A percentile compares a stretch with the other conserved stretches of the same genome.
These are phyloP conservation scores for Poecilia velifera DNA, from an alignment of 2,797 vertebrate species.

Conservation along the genomic window DNA sequence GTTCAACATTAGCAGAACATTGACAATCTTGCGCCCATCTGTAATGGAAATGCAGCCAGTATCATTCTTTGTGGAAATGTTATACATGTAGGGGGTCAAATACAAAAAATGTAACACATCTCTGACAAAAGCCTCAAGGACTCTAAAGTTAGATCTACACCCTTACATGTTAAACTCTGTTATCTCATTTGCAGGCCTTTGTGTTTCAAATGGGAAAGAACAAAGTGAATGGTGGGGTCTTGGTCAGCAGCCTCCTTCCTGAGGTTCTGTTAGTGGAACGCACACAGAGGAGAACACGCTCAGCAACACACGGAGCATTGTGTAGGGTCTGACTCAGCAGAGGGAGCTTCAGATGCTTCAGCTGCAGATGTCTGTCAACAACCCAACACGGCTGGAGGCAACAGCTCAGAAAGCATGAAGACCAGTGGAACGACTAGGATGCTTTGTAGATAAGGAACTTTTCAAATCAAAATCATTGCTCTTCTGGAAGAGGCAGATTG, in stretches of 20 bases:
- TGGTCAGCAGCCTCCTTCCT: constrained; percentile 29
- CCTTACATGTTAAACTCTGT: not conserved
- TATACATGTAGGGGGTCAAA: no score
- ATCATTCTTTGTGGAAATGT: no score
- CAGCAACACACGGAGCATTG: constrained; percentile 31
- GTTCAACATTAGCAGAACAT: no score
- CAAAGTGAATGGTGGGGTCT: not conserved
- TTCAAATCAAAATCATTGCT: not conserved
- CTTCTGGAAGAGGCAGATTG: not conserved
- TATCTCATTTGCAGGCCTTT: not conserved
- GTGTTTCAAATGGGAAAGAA: not conserved
- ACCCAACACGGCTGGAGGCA: not conserved
- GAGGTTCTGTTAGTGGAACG: constrained; percentile 40
- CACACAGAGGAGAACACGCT: constrained; percentile 18
- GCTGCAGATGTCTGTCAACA: constrained; percentile 43
- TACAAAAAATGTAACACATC: not conserved
- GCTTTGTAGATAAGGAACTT: not conserved
- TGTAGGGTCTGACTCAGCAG: constrained; percentile 26
- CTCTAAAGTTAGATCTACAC: no score
- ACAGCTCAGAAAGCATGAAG: not conserved
- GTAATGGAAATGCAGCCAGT: no score
- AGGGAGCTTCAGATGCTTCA: constrained; percentile 29
- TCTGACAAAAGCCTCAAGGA: not conserved
- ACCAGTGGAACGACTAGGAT: not conserved
- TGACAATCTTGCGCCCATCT: no score